Percentiles rank a stretch among this genome's conserved stretches.
Evolutionary conservation across 2,888 invertebrate species (phyloP).

Genomic region (Lucinisca nassula): DNA sequence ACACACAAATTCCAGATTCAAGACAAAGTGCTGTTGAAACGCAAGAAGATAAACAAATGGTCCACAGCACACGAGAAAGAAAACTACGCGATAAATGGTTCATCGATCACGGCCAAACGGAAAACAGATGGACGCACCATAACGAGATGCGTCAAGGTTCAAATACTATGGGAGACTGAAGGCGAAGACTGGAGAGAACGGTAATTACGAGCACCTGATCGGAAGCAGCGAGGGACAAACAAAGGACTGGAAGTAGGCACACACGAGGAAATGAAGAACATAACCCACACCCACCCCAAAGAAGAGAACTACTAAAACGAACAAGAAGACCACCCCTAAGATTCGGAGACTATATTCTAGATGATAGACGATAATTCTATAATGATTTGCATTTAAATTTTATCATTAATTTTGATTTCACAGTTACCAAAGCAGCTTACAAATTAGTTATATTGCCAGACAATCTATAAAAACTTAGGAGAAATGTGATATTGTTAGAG

Average conservation of each 20-base stretch:
- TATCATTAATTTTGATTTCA: too few relatives aligned
- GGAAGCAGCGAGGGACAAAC: not conserved
- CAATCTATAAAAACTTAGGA: too few relatives aligned
- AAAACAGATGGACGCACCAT: constrained; percentile 18
- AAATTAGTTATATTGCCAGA: too few relatives aligned
- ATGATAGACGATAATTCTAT: too few relatives aligned
- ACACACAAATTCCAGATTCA: constrained; percentile 22
- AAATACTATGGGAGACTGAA: not conserved
- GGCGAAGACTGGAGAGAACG: constrained; percentile 22
- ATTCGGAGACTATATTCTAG: too few relatives aligned
- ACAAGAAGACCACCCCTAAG: not conserved
- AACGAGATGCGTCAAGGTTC: not conserved
- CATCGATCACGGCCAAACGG: constrained; percentile 35
- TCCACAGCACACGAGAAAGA: constrained; percentile 36
- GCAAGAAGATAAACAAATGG: constrained; percentile 33
- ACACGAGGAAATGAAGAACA: too few relatives aligned
- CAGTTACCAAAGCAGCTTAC: too few relatives aligned
- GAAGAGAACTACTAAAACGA: not conserved
- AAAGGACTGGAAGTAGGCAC: too few relatives aligned
- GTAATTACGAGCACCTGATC: not conserved
- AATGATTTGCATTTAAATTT: too few relatives aligned
- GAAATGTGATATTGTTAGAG: too few relatives aligned
- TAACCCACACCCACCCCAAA: too few relatives aligned
- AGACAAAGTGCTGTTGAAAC: constrained; percentile 40
- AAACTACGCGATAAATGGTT: constrained; percentile 36